A percentile compares a stretch with the other conserved stretches of the same genome.
Evolutionary conservation across 2,797 vertebrate genomes (phyloP).

Genomic region (Leptoclinus maculatus): DNA sequence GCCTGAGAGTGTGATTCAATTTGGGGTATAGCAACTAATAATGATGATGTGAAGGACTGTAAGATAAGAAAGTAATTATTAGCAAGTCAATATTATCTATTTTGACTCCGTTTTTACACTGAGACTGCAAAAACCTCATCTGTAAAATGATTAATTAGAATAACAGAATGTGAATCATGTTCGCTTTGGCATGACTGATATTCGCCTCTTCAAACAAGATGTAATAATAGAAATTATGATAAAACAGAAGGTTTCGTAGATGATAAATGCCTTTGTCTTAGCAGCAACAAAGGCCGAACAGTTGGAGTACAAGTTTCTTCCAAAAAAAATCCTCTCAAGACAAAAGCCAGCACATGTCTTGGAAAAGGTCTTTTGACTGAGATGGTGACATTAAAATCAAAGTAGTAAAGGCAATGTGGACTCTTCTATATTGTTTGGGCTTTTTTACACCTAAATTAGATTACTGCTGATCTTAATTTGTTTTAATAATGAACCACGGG

Average conservation of each 20-base stretch:
- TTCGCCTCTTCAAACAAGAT: conserved; percentile 39
- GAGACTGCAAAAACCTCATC: conserved; percentile 45
- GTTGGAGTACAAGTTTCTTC: conserved; percentile 12
- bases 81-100: conserved; percentile 53
- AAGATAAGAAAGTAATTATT: conserved; percentile 63
- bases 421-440: conserved; percentile 5
- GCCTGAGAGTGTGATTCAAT: conserved; percentile 40
- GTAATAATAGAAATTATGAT: conserved; percentile 41
- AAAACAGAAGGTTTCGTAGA: conserved; percentile 22
- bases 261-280: conserved; percentile 32
- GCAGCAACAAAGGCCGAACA: conserved; percentile 26
- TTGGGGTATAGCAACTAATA: conserved; percentile 40
- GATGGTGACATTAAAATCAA: background rate
- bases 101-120: conserved; percentile 50
- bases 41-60: conserved; percentile 41
- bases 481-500: conserved; percentile 39
- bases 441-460: conserved; percentile 21
- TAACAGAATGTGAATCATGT: conserved; percentile 35
- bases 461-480: conserved; percentile 44
- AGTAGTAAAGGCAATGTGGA: background rate
- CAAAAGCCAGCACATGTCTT: background rate
- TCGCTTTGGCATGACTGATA: conserved; percentile 47
- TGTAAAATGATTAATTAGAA: conserved; percentile 48
- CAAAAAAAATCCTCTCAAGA: background rate
- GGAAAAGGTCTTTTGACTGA: conserved; percentile 12